Evolutionary conservation across 1,140 invertebrate species (phyloP).

Genomic region (Aphaenogaster floridana): DNA sequence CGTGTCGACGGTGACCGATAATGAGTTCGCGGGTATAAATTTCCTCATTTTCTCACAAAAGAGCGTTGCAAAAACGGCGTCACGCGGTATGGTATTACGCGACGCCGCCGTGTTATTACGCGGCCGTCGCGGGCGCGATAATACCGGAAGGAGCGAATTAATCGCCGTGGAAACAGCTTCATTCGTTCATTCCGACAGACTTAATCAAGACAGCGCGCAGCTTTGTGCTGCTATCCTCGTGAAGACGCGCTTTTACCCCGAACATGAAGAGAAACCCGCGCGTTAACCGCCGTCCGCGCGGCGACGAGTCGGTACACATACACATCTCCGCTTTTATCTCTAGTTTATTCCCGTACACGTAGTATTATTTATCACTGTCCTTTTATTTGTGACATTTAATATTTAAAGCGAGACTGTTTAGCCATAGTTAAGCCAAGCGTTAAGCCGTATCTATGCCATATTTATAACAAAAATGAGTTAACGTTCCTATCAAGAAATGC

Average conservation of each 20-base stretch:
- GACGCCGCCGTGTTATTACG: conserved; percentile 46
- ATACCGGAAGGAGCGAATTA: conserved; percentile 61
- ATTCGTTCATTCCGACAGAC: conserved; percentile 56
- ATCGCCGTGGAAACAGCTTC: conserved; percentile 50
- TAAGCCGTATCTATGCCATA: background rate
- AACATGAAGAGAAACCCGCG: background rate
- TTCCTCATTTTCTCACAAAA: conserved; percentile 26
- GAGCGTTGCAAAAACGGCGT: conserved; percentile 32
- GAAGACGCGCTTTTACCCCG: conserved; percentile 26
- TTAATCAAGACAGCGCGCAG: conserved; percentile 49
- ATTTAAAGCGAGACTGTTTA: background rate
- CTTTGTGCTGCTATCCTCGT: conserved; percentile 42
- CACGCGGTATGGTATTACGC: conserved; percentile 32
- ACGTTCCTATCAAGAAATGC: background rate
- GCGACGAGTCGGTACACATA: background rate
- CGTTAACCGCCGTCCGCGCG: background rate
- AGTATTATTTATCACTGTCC: background rate
- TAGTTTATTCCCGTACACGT: background rate
- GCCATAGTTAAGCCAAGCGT: background rate
- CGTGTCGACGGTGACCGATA: background rate
- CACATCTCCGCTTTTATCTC: background rate
- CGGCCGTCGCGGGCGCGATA: conserved; percentile 35
- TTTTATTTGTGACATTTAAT: conserved; percentile 14
- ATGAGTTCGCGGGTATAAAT: conserved; percentile 19
- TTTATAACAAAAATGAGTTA: background rate